A percentile compares a stretch with the other conserved stretches of the same genome.
These are phyloP conservation scores for Entomyzon cyanotis DNA, from an alignment of 2,113 vertebrate genomes.

Conservation along the genomic window DNA sequence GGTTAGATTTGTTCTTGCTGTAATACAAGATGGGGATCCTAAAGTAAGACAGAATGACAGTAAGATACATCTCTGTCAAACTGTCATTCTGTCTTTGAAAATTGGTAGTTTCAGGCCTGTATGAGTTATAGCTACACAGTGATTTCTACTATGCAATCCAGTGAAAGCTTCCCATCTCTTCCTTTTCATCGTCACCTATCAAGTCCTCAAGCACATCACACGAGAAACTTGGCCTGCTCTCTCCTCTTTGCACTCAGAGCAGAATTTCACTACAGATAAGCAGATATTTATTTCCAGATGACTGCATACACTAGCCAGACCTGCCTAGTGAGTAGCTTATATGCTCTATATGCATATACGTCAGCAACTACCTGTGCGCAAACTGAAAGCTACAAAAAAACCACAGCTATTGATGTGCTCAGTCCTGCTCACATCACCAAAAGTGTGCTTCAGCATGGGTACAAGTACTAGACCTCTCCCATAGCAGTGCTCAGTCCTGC, in stretches of 20 bases:
- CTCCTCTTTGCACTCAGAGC: background rate
- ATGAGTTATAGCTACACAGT: background rate
- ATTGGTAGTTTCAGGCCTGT: background rate
- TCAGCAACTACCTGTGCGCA: background rate
- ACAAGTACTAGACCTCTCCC: background rate
- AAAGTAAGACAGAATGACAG: background rate
- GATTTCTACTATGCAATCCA: background rate
- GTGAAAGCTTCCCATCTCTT: background rate
- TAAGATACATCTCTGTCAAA: too few species aligned
- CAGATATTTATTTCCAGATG: background rate
- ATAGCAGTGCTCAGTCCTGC: background rate
- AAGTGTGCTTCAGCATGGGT: background rate
- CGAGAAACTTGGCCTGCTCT: background rate
- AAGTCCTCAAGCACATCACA: background rate
- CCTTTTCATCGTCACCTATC: background rate
- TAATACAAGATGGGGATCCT: background rate
- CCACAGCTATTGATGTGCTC: background rate
- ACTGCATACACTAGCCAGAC: background rate
- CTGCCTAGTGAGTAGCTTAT: background rate
- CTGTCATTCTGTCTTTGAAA: background rate
- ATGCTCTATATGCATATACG: background rate
- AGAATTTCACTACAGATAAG: background rate
- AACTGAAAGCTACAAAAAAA: background rate
- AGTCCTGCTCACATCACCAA: background rate
- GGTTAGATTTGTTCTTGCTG: background rate